Percentiles rank a stretch among this genome's conserved stretches.
These are phyloP conservation scores for Pyrochroa serraticornis DNA, from an alignment of 2,888 invertebrate genomes.

Conservation along the genomic window DNA sequence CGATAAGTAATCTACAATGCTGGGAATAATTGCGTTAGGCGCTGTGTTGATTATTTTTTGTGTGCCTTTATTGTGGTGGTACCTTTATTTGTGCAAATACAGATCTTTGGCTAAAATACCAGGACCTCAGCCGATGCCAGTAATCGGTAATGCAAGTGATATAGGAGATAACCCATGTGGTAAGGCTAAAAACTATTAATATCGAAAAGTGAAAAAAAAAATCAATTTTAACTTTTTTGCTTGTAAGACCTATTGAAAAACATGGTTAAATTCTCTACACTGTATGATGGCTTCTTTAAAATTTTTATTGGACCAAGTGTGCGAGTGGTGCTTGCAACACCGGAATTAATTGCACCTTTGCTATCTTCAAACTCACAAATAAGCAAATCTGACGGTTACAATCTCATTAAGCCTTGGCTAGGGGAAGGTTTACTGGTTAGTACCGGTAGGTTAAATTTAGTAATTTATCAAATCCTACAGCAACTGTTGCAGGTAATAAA, in stretches of 20 bases:
- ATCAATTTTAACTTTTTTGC: background rate
- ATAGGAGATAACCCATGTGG: conserved; percentile 15
- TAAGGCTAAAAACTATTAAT: conserved; percentile 3
- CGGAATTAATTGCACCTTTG: conserved; percentile 16
- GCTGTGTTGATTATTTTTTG: background rate
- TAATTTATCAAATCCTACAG: background rate
- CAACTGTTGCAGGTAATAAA: conserved; percentile 18
- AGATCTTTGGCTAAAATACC: conserved; percentile 10
- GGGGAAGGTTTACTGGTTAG: conserved; percentile 54
- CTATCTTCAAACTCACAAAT: conserved; percentile 16
- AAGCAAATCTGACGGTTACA: conserved; percentile 49
- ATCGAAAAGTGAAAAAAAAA: background rate
- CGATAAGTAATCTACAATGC: too few species aligned
- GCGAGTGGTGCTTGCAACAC: conserved; percentile 6
- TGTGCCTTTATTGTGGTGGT: conserved; percentile 10
- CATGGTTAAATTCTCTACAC: background rate
- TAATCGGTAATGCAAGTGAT: conserved; percentile 19
- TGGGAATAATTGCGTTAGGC: background rate
- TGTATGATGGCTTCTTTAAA: conserved; percentile 8
- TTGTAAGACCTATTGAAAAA: conserved; percentile 11
- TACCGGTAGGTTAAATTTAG: conserved; percentile 43
- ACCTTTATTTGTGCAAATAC: conserved; percentile 1
- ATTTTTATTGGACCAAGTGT: conserved; percentile 2
- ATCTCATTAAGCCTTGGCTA: conserved; percentile 51
- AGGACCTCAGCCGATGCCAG: conserved; percentile 20